These are phyloP conservation scores for Andrena praecox DNA, from an alignment of 2,888 invertebrate genomes.

Conservation along the genomic window DNA sequence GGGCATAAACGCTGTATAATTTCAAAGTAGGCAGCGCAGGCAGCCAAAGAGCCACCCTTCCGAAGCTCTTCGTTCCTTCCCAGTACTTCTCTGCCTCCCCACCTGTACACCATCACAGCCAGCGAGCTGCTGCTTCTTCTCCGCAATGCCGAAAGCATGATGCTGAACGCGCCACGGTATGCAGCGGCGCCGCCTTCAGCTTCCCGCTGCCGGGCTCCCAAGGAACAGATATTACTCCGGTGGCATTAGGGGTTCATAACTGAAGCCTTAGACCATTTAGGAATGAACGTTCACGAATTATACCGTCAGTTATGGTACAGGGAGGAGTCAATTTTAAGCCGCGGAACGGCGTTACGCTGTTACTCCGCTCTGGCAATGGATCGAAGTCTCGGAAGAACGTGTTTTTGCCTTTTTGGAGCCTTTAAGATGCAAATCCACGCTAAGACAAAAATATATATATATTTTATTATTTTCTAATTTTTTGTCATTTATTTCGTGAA, in stretches of 20 bases:
- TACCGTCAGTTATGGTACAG: not conserved
- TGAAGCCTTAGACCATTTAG: constrained; percentile 14
- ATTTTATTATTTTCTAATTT: no score
- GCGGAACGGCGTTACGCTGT: not conserved
- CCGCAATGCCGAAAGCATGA: constrained; percentile 30
- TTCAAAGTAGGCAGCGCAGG: constrained; percentile 67
- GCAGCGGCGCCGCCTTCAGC: constrained; percentile 4
- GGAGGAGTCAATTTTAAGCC: constrained; percentile 7
- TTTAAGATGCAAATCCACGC: no score
- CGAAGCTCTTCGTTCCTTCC: constrained; percentile 31
- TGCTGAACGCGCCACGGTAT: not conserved
- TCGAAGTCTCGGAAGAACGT: not conserved
- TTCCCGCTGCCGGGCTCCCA: not conserved
- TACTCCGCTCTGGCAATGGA: not conserved
- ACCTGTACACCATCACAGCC: not conserved
- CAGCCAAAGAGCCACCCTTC: constrained; percentile 50
- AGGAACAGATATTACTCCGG: constrained; percentile 28
- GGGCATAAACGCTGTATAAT: constrained; percentile 78
- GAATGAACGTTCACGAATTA: constrained; percentile 21
- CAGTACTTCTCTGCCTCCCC: not conserved
- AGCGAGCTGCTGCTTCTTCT: constrained; percentile 22
- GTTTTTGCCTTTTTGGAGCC: not conserved
- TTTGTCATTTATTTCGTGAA: no score
- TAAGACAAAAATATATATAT: no score
- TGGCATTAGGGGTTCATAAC: constrained; percentile 16